Evolutionary conservation across 2,888 invertebrate species (phyloP).

Genomic region (Drosophila pseudotalamancana): DNA sequence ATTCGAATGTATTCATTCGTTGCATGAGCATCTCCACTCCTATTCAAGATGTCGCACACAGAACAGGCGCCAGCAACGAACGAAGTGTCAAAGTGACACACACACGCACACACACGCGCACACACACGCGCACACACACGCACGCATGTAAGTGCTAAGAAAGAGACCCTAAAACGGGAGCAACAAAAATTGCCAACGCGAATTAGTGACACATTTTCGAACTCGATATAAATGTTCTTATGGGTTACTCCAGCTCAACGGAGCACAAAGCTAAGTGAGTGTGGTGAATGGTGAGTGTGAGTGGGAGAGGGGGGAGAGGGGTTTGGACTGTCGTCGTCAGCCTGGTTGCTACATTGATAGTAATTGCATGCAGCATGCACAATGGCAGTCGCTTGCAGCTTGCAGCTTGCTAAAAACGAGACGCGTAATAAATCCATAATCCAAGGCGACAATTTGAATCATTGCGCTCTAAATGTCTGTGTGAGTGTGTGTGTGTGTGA

Average conservation of each 20-base stretch:
- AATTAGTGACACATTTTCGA: slow-evolving; percentile 73
- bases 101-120: background rate
- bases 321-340: slow-evolving; percentile 25
- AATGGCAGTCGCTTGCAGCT: slow-evolving; percentile 72
- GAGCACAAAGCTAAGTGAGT: background rate
- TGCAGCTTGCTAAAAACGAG: slow-evolving; percentile 72
- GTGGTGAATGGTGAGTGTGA: background rate
- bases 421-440: slow-evolving; percentile 80
- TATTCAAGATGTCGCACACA: slow-evolving; percentile 21
- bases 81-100: slow-evolving; percentile 20
- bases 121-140: background rate
- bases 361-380: slow-evolving; percentile 76
- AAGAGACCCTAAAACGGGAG: slow-evolving; percentile 12
- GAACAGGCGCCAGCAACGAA: slow-evolving; percentile 14
- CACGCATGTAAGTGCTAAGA: background rate
- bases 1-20: slow-evolving; percentile 17
- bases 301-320: background rate
- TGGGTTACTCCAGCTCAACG: slow-evolving; percentile 15
- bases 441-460: slow-evolving; percentile 79
- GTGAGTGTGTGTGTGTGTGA: background rate
- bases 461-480: slow-evolving; percentile 68
- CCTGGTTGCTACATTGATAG: slow-evolving; percentile 64
- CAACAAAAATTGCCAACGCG: slow-evolving; percentile 67
- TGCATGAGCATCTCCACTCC: slow-evolving; percentile 14
- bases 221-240: slow-evolving; percentile 55